Percentiles rank a stretch among this genome's conserved stretches.
Evolutionary conservation across 2,113 vertebrate genomes (phyloP).

Genomic region (Panthera leo): DNA sequence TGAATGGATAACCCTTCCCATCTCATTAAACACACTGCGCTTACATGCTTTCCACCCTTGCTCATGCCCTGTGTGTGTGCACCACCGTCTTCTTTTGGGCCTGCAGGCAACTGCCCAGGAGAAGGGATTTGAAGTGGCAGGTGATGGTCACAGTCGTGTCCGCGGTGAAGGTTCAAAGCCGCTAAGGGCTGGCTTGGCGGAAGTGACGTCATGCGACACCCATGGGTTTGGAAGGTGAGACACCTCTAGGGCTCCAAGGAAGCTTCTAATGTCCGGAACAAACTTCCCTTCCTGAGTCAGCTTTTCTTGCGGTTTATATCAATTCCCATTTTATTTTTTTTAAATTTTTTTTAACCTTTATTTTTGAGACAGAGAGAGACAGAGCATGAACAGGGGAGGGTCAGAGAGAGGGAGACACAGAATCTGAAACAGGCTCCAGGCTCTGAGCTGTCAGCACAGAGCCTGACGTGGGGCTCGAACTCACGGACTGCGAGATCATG

Average conservation of each 20-base stretch:
- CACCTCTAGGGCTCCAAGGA: neutral
- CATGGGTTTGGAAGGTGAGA: neutral
- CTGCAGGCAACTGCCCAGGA: neutral
- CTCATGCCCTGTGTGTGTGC: accelerated
- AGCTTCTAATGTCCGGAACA: neutral
- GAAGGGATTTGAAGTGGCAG: neutral
- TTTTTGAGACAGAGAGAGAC: too few relatives aligned
- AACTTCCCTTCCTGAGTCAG: neutral
- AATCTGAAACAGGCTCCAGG: too few relatives aligned
- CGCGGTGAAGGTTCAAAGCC: neutral
- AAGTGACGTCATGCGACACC: neutral
- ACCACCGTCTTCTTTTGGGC: neutral
- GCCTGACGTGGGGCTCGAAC: too few relatives aligned
- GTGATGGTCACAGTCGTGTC: accelerated
- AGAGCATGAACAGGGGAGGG: too few relatives aligned
- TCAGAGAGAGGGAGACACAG: too few relatives aligned
- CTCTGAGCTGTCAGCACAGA: too few relatives aligned
- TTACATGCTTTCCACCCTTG: too few relatives aligned
- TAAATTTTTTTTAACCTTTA: too few relatives aligned
- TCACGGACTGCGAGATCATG: too few relatives aligned
- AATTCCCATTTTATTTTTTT: neutral
- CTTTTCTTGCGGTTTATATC: neutral
- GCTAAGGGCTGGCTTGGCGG: neutral
- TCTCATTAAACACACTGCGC: neutral
- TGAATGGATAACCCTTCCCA: neutral